Evolutionary conservation across 2,888 invertebrate genomes (phyloP).

Genomic region (Sphaerolaimus hirsutus): DNA sequence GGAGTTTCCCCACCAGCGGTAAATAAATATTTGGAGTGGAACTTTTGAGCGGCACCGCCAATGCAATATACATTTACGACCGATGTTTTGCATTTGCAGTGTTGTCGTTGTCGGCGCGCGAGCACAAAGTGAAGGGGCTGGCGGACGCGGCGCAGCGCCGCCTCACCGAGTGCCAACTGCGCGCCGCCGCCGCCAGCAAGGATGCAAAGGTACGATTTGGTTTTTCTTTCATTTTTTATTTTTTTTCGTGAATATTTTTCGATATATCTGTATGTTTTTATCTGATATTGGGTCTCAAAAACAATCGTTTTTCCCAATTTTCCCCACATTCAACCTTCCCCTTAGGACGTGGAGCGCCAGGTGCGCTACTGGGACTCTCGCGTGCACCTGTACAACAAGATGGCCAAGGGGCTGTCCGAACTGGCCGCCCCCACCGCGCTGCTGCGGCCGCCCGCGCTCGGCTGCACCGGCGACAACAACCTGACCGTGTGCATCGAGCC

Average conservation of each 20-base stretch:
- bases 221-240: neutral
- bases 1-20: too few species aligned
- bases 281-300: constrained; percentile 9
- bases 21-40: too few species aligned
- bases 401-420: constrained; percentile 48
- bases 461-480: too few species aligned
- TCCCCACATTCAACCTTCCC: too few species aligned
- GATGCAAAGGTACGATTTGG: too few species aligned
- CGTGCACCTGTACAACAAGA: constrained; percentile 48
- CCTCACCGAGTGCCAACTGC: constrained; percentile 7
- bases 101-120: neutral
- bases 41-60: too few species aligned
- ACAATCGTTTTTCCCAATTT: constrained; percentile 20
- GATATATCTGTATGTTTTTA: neutral
- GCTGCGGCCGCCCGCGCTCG: neutral
- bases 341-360: constrained; percentile 31
- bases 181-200: too few species aligned
- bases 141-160: neutral
- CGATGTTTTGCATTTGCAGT: too few species aligned
- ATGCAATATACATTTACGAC: too few species aligned
- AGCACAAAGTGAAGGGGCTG: constrained; percentile 1
- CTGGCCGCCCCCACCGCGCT: neutral
- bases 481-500: constrained; percentile 1
- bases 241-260: neutral
- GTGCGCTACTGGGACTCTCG: constrained; percentile 60